Evolutionary conservation across 1,140 invertebrate genomes (phyloP).

Genomic region (Polypedilum pembai): DNA sequence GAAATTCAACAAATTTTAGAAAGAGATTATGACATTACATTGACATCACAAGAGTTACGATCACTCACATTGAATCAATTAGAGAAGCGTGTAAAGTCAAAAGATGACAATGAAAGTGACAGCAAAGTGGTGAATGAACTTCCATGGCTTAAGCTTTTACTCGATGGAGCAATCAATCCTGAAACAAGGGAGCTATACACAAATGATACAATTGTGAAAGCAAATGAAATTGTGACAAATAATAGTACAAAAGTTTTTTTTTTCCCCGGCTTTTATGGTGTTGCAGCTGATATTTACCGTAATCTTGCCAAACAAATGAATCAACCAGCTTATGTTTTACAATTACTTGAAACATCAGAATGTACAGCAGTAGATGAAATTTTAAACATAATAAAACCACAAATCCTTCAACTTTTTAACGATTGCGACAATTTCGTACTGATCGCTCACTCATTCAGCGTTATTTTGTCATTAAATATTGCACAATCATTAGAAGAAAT

Average conservation of each 20-base stretch:
- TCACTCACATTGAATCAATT: slow-evolving; percentile 45
- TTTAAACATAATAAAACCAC: neutral
- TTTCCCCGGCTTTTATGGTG: slow-evolving; percentile 77
- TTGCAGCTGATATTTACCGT: slow-evolving; percentile 44
- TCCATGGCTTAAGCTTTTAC: neutral
- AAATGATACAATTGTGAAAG: neutral
- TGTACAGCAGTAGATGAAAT: neutral
- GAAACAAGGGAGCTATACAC: neutral
- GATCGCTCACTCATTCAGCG: slow-evolving; percentile 58
- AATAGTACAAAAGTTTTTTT: slow-evolving; percentile 40
- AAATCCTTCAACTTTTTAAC: slow-evolving; percentile 47
- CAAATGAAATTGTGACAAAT: neutral
- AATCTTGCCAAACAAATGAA: slow-evolving; percentile 34
- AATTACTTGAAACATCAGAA: slow-evolving; percentile 35
- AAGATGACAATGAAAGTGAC: neutral
- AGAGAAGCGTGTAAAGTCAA: neutral
- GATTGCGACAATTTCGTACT: slow-evolving; percentile 50
- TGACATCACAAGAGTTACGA: slow-evolving; percentile 72
- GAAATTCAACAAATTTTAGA: slow-evolving; percentile 83
- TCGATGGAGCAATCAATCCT: neutral
- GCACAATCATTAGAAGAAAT: slow-evolving; percentile 49
- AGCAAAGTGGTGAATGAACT: neutral
- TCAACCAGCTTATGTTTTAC: slow-evolving; percentile 35
- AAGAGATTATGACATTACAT: slow-evolving; percentile 67
- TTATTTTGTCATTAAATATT: slow-evolving; percentile 49